Conservation (phyloP, 2,113 vertebrate genomes). For the Stigmatopora argus region DNA sequence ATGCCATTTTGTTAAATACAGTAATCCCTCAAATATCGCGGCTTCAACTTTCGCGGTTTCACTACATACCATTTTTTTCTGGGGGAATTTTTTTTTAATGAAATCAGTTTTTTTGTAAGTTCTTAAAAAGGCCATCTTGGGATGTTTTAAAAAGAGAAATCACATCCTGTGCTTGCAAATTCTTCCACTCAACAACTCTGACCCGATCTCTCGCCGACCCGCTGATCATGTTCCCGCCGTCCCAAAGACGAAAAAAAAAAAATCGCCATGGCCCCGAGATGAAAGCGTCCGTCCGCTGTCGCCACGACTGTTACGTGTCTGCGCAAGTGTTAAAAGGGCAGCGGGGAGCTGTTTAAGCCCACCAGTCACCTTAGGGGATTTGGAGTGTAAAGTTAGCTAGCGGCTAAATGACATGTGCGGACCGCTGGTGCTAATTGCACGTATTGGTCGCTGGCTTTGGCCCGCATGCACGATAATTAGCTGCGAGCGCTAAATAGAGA, state of each 20-base stretch:
- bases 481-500: constrained; percentile 69
- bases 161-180: not conserved
- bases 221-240: constrained; percentile 15
- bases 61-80: too few species aligned
- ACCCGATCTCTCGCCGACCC: not conserved
- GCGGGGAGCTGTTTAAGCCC: constrained; percentile 61
- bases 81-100: too few species aligned
- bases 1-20: too few species aligned
- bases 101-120: too few species aligned
- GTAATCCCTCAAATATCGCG: too few species aligned
- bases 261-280: constrained; percentile 34
- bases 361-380: constrained; percentile 46
- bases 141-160: not conserved
- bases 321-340: constrained; percentile 66
- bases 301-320: constrained; percentile 43
- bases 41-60: too few species aligned
- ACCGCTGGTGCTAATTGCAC: constrained; percentile 41
- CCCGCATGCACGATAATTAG: constrained; percentile 57
- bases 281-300: constrained; percentile 37
- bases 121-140: not conserved
- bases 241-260: constrained; percentile 31
- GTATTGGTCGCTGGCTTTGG: constrained; percentile 38
- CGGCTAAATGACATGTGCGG: constrained; percentile 48
- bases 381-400: constrained; percentile 45
- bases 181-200: not conserved